These are phyloP conservation scores for Venustoraphidia nigricollis DNA, from an alignment of 2,888 invertebrate species.

Conservation along the genomic window DNA sequence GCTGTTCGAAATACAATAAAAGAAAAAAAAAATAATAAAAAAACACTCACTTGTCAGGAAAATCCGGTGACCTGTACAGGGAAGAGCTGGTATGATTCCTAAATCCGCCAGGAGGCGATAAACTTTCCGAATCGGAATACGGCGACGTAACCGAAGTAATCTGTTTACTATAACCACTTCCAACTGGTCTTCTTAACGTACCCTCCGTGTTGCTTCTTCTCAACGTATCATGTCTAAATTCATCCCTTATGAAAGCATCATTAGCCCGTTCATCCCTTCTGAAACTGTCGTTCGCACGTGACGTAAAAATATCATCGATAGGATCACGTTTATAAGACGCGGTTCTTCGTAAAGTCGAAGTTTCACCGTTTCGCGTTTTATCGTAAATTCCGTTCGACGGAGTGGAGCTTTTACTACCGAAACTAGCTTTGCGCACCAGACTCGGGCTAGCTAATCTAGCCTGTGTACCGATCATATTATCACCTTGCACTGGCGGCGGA, in stretches of 20 bases:
- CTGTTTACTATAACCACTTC: constrained; percentile 15
- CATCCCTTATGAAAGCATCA: neutral
- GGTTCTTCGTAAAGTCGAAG: constrained; percentile 5
- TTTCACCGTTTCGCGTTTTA: no score
- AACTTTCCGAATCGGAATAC: constrained; percentile 27
- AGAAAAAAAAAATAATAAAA: neutral
- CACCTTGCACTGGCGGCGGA: constrained; percentile 16
- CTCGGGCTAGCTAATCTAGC: constrained; percentile 70
- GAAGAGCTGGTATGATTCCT: constrained; percentile 16
- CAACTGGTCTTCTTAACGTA: constrained; percentile 22
- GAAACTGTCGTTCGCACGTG: constrained; percentile 23
- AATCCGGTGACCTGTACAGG: constrained; percentile 27
- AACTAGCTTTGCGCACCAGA: constrained; percentile 59
- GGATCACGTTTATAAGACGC: constrained; percentile 18
- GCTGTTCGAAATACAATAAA: no score
- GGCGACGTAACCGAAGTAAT: constrained; percentile 20
- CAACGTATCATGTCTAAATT: constrained; percentile 21
- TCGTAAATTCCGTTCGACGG: neutral
- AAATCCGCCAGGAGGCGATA: constrained; percentile 27
- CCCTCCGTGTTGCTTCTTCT: constrained; percentile 28
- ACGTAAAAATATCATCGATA: constrained; percentile 29
- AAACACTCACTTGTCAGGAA: constrained; percentile 32
- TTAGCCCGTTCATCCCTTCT: constrained; percentile 18
- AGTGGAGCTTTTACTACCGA: constrained; percentile 21
- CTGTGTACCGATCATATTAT: constrained; percentile 49